Evolutionary conservation across 2,797 vertebrate species (phyloP).

Genomic region (Propithecus perrieri): DNA sequence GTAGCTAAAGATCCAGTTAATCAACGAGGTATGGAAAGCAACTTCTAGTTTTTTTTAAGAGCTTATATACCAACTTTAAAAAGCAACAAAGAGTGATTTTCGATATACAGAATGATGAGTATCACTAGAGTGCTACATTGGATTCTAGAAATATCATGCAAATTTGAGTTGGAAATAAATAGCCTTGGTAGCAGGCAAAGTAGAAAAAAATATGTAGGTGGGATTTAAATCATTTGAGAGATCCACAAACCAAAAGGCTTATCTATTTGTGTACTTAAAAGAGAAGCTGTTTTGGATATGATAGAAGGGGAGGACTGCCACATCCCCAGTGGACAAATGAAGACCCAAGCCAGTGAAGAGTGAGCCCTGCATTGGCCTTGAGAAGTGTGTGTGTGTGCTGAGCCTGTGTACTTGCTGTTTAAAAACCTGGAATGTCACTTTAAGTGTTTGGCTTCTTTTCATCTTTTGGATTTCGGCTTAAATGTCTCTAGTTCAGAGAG

Average conservation of each 20-base stretch:
- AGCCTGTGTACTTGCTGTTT: neutral
- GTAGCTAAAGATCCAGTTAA: constrained; percentile 95
- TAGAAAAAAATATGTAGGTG: neutral
- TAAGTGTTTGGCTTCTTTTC: neutral
- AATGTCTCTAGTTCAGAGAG: neutral
- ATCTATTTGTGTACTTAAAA: neutral
- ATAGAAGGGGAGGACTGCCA: neutral
- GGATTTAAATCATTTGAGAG: constrained; percentile 37
- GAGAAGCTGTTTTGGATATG: neutral
- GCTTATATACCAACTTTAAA: constrained; percentile 28
- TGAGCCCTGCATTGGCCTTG: neutral
- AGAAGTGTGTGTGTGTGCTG: neutral
- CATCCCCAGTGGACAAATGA: neutral
- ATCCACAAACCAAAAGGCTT: neutral
- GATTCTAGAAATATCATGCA: constrained; percentile 44
- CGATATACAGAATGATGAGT: neutral
- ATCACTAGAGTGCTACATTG: neutral
- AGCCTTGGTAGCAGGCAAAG: neutral
- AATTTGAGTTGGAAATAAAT: constrained; percentile 39
- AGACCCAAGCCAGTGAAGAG: neutral
- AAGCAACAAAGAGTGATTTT: constrained; percentile 50
- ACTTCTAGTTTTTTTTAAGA: constrained; percentile 55
- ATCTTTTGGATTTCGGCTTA: neutral
- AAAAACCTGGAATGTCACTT: constrained; percentile 3
- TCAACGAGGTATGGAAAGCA: constrained; percentile 90